A percentile compares a stretch with the other conserved stretches of the same genome.
Evolutionary conservation across 1,140 invertebrate species (phyloP).

Genomic region (Whitmania pigra): DNA sequence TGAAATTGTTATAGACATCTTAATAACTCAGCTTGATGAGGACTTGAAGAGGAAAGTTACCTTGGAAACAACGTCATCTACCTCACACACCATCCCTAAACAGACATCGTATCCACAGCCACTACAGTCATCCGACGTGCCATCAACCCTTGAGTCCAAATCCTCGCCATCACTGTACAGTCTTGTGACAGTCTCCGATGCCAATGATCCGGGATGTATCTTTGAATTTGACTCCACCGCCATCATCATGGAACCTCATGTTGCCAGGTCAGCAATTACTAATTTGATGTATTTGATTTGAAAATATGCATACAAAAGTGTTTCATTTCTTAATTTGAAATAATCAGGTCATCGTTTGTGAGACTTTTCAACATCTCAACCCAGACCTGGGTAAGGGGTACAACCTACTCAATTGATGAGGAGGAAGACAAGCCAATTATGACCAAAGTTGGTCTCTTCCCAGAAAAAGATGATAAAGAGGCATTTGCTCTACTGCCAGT

Average conservation of each 20-base stretch:
- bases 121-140: constrained; percentile 39
- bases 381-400: constrained; percentile 91
- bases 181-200: constrained; percentile 75
- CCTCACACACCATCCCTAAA: too few species aligned
- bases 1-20: too few species aligned
- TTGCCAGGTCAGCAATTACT: constrained; percentile 55
- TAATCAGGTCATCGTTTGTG: constrained; percentile 68
- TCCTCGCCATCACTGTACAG: constrained; percentile 61
- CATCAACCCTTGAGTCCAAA: constrained; percentile 49
- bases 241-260: constrained; percentile 72
- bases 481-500: constrained; percentile 77
- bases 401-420: constrained; percentile 83
- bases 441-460: constrained; percentile 85
- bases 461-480: constrained; percentile 93
- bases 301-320: neutral
- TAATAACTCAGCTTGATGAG: too few species aligned
- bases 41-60: too few species aligned
- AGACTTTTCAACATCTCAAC: constrained; percentile 80
- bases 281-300: neutral
- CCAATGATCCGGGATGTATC: constrained; percentile 78
- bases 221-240: constrained; percentile 92
- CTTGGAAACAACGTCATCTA: too few species aligned
- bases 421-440: constrained; percentile 91
- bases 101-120: neutral
- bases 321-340: neutral